Evolutionary conservation across 2,797 vertebrate species (phyloP).

Genomic region (Peromyscus aztecus): DNA sequence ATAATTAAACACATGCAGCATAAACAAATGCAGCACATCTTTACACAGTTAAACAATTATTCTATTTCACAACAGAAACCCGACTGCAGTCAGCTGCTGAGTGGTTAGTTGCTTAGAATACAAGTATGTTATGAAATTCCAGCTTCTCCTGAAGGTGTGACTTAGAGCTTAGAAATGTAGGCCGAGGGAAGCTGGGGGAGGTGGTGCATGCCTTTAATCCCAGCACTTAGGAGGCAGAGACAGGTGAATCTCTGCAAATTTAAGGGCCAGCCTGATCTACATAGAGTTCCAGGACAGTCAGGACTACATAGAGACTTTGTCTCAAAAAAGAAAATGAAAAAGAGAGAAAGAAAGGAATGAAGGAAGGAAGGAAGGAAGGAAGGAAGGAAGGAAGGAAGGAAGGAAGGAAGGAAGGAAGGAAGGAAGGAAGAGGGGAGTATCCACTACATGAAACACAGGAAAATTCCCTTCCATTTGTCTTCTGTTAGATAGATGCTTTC

Average conservation of each 20-base stretch:
- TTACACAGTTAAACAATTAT: neutral
- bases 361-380: neutral
- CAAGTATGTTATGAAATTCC: neutral
- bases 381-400: neutral
- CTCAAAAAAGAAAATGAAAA: neutral
- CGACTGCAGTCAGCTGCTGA: neutral
- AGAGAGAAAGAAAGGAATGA: too few species aligned
- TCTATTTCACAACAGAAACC: neutral
- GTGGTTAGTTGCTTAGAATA: neutral
- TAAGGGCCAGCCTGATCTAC: neutral
- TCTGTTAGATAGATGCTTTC: slow-evolving; percentile 15
- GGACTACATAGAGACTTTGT: neutral
- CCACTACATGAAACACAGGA: neutral
- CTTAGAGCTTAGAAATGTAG: neutral
- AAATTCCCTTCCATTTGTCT: neutral
- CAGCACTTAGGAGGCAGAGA: neutral
- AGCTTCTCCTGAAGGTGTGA: neutral
- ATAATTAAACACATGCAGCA: neutral
- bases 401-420: neutral
- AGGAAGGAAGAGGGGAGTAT: neutral
- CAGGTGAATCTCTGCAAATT: neutral
- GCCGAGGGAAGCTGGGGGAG: neutral
- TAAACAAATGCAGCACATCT: neutral
- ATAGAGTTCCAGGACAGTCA: neutral
- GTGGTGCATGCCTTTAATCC: neutral